Base-by-base conservation (phyloP, 1,140 invertebrate genomes). In the Anagrus nilaparvatae region DNA sequence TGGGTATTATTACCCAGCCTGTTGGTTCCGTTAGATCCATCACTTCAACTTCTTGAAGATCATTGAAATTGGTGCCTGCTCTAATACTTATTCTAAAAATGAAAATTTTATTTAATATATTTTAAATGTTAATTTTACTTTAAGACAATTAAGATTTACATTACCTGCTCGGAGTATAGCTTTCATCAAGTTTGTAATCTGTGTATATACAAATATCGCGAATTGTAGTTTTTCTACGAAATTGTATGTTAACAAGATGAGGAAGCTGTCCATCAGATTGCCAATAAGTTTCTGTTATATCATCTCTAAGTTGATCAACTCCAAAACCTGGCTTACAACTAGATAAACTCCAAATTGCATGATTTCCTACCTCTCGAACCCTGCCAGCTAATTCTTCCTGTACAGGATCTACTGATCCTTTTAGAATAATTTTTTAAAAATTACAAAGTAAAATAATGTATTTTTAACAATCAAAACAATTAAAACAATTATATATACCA, bases 291-390 rank as follows among this genome's bases (percentile, higher is more conserved):
- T 98, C 95, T 55, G 88, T 82, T 38, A 87, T 85, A 64, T 95
- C 87, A 65, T 98, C 94, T 48, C 93, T 67, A 16, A 99, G 63
- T 60, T 98, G 94, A 59, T 98, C 92, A 10, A 99, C 94, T 18
- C 96, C 96, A 76, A 96, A 97, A 33, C 94, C 93, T 65, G 92
- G 89, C 78, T 99, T 99, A 61, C 94, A 98, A 18, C 93, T 97
- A 2, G 93, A 97, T 19, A 99, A 69, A 50, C 90, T 94, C 95
- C 95, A 98, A 48, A 98, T 94, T 6, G 94, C 95, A 67, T 96
- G 87, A 54, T 82, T 81, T 12, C 93, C 92, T 30, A 99, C 92
- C 79, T 98, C 93, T 20, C 91, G 71, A 2, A 96, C 82, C 47
- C 78, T 79, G 14, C 84, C 84, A 20, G 77, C 72, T 40, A 83